Conservation (phyloP, 2,888 invertebrate species). For the Spodoptera littoralis region DNA sequence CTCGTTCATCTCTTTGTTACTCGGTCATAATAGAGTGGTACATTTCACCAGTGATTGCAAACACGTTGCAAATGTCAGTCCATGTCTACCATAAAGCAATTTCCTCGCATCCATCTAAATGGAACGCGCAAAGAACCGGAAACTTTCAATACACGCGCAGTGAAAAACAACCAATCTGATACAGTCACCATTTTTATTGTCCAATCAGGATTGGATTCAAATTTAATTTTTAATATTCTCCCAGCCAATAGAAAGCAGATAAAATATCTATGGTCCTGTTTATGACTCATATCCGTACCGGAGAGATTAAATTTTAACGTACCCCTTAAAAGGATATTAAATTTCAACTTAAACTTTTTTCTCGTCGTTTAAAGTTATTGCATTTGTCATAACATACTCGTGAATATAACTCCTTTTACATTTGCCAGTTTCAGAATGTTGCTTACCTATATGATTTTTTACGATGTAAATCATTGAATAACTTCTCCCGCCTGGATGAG, state of each 20-base stretch:
- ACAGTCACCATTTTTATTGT: constrained; percentile 10
- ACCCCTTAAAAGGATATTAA: constrained; percentile 3
- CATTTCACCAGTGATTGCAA: constrained; percentile 26
- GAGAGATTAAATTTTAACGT: constrained; percentile 11
- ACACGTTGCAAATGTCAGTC: constrained; percentile 17
- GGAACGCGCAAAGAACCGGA: constrained; percentile 16
- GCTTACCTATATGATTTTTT: too few relatives aligned
- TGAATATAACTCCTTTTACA: too few relatives aligned
- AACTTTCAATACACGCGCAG: constrained; percentile 21
- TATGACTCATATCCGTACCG: constrained; percentile 13
- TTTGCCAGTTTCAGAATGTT: background rate
- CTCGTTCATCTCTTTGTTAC: constrained; percentile 27
- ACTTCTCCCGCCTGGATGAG: too few relatives aligned
- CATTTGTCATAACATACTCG: background rate
- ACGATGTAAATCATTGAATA: too few relatives aligned
- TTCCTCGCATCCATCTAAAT: constrained; percentile 20
- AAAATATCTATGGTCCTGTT: constrained; percentile 16
- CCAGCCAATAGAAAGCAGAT: background rate
- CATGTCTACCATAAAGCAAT: constrained; percentile 23
- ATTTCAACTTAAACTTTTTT: constrained; percentile 14
- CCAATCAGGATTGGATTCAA: constrained; percentile 4
- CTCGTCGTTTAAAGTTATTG: constrained; percentile 15
- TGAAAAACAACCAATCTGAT: constrained; percentile 11
- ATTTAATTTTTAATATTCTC: constrained; percentile 20
- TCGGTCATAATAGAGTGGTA: constrained; percentile 27